Conservation (phyloP, 2,113 vertebrate genomes). For the rabbit (Oryctolagus cuniculus) region mOryCun1.1 NC_091433.1:36249501-36250000, state of each 20-base stretch:
- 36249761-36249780: background rate
- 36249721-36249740: background rate
- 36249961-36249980: background rate
- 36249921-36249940: background rate
- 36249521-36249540: background rate
- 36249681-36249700: slow-evolving; percentile 1
- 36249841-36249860: background rate
- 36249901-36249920: background rate
- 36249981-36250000: background rate
- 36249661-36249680: slow-evolving; percentile 8
- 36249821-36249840: background rate
- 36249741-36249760: background rate
- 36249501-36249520: background rate
- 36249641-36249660: background rate
- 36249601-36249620: background rate
- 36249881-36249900: background rate
- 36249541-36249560: background rate
- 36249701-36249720: slow-evolving; percentile 7
- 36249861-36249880: background rate
- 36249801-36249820: background rate
- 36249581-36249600: background rate
- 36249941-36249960: background rate
- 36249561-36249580: background rate
- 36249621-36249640: background rate
- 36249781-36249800: background rate